Evolutionary conservation across 2,888 invertebrate genomes (phyloP).

Genomic region (Oscheius sp.): DNA sequence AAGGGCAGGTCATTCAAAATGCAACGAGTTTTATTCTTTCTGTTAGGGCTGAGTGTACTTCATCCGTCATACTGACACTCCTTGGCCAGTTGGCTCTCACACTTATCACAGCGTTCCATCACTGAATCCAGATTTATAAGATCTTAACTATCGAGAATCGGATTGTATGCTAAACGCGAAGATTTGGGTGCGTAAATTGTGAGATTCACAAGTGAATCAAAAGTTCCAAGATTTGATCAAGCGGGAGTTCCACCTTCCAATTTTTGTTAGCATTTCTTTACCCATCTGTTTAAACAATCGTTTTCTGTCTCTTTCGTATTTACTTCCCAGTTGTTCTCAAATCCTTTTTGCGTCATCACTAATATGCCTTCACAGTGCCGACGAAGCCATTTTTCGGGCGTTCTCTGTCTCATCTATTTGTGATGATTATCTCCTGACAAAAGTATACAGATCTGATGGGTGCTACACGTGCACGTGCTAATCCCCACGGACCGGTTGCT

Average conservation of each 20-base stretch:
- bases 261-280: background rate
- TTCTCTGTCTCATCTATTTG: background rate
- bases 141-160: no score
- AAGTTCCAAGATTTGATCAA: no score
- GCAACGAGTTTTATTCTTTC: conserved; percentile 2
- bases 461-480: conserved; percentile 27
- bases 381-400: background rate
- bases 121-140: no score
- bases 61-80: conserved; percentile 24
- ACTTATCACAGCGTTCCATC: conserved; percentile 5
- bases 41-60: conserved; percentile 4
- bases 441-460: conserved; percentile 26
- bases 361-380: background rate
- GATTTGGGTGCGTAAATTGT: no score
- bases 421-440: conserved; percentile 5
- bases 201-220: no score
- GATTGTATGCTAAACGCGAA: no score
- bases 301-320: background rate
- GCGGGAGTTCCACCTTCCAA: no score
- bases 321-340: background rate
- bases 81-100: conserved; percentile 17
- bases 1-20: conserved; percentile 10
- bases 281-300: background rate
- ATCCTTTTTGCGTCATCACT: background rate
- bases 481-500: conserved; percentile 27